Base-by-base conservation (phyloP, 64 coral and sea anemone species). In the Exaiptasia diaphana region DNA sequence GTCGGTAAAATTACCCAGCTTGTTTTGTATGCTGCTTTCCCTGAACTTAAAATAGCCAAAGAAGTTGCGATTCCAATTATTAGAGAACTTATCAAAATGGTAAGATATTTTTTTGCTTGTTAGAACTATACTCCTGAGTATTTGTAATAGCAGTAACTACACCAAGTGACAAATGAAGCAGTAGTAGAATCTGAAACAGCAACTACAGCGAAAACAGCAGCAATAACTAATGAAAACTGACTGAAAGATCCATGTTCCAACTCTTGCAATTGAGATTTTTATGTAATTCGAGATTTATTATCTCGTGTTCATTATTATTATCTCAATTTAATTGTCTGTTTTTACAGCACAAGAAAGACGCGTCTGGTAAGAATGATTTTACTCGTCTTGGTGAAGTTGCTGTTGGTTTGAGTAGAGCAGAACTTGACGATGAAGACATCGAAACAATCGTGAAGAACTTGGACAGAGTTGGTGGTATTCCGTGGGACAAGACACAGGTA, bases 401-500 rank as follows among this genome's bases (percentile, higher is more conserved):
- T 26, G 59, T 79, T 12, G 88, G 71, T 39, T 55, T 97, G 21
- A 83, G 87, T 25, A 81, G 93, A 35, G 46, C 58, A 25, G 93
- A 97, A 65, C 33, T 97, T 11, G 80, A 92, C 41, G 73, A 54
- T 10, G 71, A 65, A 39, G 29, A 49, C n/a, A 67, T 97, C 10
- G 56, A 83, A 31, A 30, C 80, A 5, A 50, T 97, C 1, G 63
- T 92, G 9, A 38, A 64, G 1, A 85, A 90, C 59, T 57, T 97
- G 38, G 83, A 97, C 30, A 65, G 83, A 38, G 46, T 93, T 18
- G 95, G 95, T n/a, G 73, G 69, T 23, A 28, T 99, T 4, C 84
- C 90, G 1, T 99, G 95, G 89, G 95, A 99, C 29, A 91, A 80
- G 38, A 99, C 95, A 60, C 89, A 99, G 95, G 95, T 99, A 89